phyloP scores from a whole-genome alignment of 30 jellyfish, hydroid and myxozoan genomes.

The Rhopilema esculentum region DNA sequence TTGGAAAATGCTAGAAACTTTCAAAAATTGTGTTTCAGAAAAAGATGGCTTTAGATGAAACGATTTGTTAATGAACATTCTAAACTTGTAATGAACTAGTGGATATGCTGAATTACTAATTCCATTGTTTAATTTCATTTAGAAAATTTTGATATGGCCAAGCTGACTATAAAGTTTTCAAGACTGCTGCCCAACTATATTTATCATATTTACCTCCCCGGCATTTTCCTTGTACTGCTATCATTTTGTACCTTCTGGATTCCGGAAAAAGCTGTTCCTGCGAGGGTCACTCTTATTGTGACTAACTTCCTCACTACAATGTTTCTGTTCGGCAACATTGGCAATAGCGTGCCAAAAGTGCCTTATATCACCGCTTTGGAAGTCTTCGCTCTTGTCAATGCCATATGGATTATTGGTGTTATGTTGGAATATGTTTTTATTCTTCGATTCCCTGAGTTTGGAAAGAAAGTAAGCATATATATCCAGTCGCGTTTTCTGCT shows the following conservation, averaged over 20 bases:
- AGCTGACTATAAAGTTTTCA: neutral
- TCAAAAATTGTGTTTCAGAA: neutral
- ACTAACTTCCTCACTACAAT: slow-evolving; percentile 61
- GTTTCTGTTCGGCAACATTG: slow-evolving; percentile 46
- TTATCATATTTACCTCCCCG: slow-evolving; percentile 55
- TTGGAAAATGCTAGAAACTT: neutral
- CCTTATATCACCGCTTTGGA: slow-evolving; percentile 71
- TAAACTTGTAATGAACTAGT: neutral
- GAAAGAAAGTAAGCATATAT: slow-evolving; percentile 1
- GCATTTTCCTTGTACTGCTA: slow-evolving; percentile 26
- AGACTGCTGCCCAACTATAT: slow-evolving; percentile 43
- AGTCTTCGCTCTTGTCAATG: slow-evolving; percentile 29
- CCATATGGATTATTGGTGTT: slow-evolving; percentile 31
- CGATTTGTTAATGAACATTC: neutral
- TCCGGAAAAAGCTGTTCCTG: slow-evolving; percentile 67
- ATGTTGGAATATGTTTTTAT: slow-evolving; percentile 69
- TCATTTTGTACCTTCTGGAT: slow-evolving; percentile 71
- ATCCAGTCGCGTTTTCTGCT: too few species aligned
- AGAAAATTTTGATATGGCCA: slow-evolving; percentile 1
- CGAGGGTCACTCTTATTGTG: slow-evolving; percentile 63
- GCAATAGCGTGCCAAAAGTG: slow-evolving; percentile 43
- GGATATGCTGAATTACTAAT: neutral
- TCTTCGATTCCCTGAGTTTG: neutral
- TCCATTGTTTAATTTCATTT: neutral
- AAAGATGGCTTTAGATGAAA: neutral